These are phyloP conservation scores for Camelus bactrianus DNA, from an alignment of 2,113 vertebrate genomes.

Conservation along the genomic window DNA sequence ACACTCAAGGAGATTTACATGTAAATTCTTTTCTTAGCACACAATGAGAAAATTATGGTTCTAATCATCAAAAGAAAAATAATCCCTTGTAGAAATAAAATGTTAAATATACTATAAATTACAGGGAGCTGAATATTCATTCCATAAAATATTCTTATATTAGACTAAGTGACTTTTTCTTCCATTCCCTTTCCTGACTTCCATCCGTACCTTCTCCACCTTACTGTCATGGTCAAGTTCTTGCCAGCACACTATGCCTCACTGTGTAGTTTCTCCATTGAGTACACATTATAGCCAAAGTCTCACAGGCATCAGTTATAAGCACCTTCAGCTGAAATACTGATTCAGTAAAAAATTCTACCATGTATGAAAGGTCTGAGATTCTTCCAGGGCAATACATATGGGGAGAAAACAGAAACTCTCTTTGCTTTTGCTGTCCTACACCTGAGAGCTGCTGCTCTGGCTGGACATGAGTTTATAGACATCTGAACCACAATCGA, in stretches of 20 bases:
- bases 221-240: not conserved
- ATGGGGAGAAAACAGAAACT: not conserved
- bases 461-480: not conserved
- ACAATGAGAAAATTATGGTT: slow-evolving; percentile 58
- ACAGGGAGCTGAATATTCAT: slow-evolving; percentile 51
- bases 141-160: not conserved
- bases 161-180: slow-evolving; percentile 9
- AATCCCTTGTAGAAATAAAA: slow-evolving; percentile 52
- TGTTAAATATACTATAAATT: slow-evolving; percentile 52
- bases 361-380: not conserved
- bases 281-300: not conserved
- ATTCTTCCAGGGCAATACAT: not conserved
- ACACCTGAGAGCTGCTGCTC: not conserved
- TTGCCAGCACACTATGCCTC: not conserved
- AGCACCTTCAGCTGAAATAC: slow-evolving; percentile 16
- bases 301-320: not conserved
- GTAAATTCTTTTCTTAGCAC: slow-evolving; percentile 51
- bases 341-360: slow-evolving; percentile 12
- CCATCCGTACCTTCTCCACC: not conserved
- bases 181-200: not conserved
- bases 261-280: not conserved
- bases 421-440: not conserved
- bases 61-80: slow-evolving; percentile 68
- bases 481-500: not conserved
- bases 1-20: slow-evolving; percentile 25